phyloP scores from a whole-genome alignment of 2,113 vertebrate species.

The Gambusia holbrooki region DNA sequence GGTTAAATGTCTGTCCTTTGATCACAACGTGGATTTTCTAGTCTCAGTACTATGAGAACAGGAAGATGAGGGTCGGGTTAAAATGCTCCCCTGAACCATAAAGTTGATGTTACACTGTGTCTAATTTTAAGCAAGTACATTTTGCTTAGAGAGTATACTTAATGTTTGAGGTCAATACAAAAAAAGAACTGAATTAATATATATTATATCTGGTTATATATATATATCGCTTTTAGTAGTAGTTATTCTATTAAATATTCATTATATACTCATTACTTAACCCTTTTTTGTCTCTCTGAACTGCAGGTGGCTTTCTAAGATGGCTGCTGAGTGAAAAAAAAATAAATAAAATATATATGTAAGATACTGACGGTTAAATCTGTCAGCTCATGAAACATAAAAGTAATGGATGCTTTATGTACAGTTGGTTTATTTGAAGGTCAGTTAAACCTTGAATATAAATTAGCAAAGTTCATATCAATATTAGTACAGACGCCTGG shows the following conservation, averaged over 20 bases:
- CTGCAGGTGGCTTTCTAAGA: constrained; percentile 45
- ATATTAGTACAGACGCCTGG: constrained; percentile 28
- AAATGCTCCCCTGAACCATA: not conserved
- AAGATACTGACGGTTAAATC: constrained; percentile 53
- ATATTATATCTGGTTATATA: too few species aligned
- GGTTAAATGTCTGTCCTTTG: constrained; percentile 32
- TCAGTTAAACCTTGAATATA: constrained; percentile 28
- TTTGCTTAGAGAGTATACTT: not conserved
- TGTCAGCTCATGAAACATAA: constrained; percentile 38
- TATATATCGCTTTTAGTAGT: not conserved
- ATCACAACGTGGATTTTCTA: constrained; percentile 36
- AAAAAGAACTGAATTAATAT: not conserved
- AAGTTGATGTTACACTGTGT: not conserved
- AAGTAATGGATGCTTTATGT: constrained; percentile 52
- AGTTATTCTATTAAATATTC: not conserved
- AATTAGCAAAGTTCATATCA: not conserved
- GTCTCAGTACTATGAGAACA: not conserved
- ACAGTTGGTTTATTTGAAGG: constrained; percentile 49
- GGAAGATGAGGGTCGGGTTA: not conserved
- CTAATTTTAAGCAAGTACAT: not conserved
- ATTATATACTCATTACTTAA: constrained; percentile 6
- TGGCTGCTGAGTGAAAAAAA: constrained; percentile 13
- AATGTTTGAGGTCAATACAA: not conserved
- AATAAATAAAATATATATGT: not conserved
- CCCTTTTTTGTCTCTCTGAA: constrained; percentile 16